Evolutionary conservation across 2,888 invertebrate species (phyloP).

Genomic region (Rhyacophila evoluta): DNA sequence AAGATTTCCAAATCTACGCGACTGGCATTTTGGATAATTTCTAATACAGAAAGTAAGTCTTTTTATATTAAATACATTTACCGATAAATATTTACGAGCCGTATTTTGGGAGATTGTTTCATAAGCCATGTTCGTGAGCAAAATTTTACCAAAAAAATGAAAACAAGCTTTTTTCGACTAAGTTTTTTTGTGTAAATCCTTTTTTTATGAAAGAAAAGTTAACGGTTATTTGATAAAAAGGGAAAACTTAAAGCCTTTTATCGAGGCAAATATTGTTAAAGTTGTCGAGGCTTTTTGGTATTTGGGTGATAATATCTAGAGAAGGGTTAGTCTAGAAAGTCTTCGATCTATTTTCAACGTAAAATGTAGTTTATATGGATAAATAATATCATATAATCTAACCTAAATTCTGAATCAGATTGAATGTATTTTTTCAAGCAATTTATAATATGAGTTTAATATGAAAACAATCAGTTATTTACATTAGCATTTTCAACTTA

Average conservation of each 20-base stretch:
- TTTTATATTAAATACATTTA: conserved; percentile 7
- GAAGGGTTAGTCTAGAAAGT: not conserved
- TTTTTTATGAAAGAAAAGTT: not conserved
- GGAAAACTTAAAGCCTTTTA: conserved; percentile 22
- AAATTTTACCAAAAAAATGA: not conserved
- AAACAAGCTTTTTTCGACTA: not conserved
- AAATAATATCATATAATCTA: not conserved
- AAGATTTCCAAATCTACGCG: not conserved
- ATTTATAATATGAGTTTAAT: too few species aligned
- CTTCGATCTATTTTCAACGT: not conserved
- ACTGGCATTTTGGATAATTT: not conserved
- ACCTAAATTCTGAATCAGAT: too few species aligned
- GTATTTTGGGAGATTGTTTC: not conserved
- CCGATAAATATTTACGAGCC: conserved; percentile 6
- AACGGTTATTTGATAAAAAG: conserved; percentile 22
- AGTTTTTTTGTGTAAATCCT: not conserved
- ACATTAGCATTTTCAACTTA: too few species aligned
- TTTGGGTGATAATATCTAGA: conserved; percentile 8
- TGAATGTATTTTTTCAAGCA: too few species aligned
- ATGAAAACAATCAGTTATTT: too few species aligned
- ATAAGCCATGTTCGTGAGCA: not conserved
- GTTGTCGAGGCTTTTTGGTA: not conserved
- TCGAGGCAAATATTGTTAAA: conserved; percentile 16
- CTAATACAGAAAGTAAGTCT: not conserved
- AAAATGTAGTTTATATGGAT: not conserved